Evolutionary conservation across 2,888 invertebrate genomes (phyloP), one percentile per base, ranked within the genome.

Genomic region (Pseudoips prasinana): DNA sequence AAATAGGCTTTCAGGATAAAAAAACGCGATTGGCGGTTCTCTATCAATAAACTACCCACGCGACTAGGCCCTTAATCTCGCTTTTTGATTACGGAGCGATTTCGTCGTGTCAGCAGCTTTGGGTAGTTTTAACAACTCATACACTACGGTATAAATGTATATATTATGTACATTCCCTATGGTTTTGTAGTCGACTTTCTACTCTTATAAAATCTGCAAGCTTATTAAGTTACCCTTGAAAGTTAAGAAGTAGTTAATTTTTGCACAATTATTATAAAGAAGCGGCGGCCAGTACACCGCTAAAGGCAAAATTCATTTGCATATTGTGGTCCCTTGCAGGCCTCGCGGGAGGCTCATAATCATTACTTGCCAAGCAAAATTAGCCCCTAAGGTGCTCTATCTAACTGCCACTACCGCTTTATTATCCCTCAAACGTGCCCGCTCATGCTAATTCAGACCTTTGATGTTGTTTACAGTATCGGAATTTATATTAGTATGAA

Each of bases 301-400:
- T 84, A 71, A 78, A 75, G 84, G 82, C 83, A 69, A 82, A 71
- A 79, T 73, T 78, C 77, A 88, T 87, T 87, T 85, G 80, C 86
- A 86, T 87, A 85, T 78, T 83, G 77, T 69, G 78, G 78, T 77
- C 70, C 58, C 65, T 62, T 60, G 60, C 65, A 66, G 63, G 64
- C 64, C 61, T 61, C 57, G 53, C 58, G 65, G 63, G 64, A 69
- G 65, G 64, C 75, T 81, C 76, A 82, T 83, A 82, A 84, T 83
- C 77, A 86, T 84, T 85, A 86, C 70, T 65, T 65, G 77, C 75
- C 75, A 77, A 66, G 73, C 72, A 48, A 81, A 81, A 87, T 87
- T 85, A 81, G 82, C 80, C 87, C 84, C 87, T 85, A 78, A 85
- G 85, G 87, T 85, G 72, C 72, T 73, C 71, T 79, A 77, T 68